Evolutionary conservation across 1,140 invertebrate species (phyloP).

Genomic region (Adoxophyes honmai): DNA sequence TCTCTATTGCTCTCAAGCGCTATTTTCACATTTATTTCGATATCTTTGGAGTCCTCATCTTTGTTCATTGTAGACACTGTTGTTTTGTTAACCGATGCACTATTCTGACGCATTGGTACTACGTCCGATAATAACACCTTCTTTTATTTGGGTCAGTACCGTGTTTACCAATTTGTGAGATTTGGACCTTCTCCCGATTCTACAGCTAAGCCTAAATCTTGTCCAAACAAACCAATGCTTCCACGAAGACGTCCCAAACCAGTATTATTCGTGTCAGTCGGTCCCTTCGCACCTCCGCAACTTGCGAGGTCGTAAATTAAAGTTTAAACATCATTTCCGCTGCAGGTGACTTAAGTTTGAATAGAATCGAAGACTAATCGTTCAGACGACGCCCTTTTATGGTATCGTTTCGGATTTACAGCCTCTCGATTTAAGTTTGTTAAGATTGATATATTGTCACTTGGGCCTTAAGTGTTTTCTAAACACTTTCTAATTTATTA

Average conservation of each 20-base stretch:
- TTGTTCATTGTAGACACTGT: too few relatives aligned
- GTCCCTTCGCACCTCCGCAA: constrained; percentile 1
- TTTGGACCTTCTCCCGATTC: too few relatives aligned
- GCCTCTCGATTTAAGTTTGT: neutral
- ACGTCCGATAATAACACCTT: too few relatives aligned
- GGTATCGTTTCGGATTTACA: neutral
- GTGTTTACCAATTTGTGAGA: too few relatives aligned
- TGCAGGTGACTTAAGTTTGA: neutral
- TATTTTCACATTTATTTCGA: too few relatives aligned
- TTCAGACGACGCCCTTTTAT: constrained; percentile 4
- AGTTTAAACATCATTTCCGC: constrained; percentile 6
- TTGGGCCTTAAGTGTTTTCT: neutral
- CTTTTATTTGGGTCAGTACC: too few relatives aligned
- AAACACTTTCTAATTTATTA: constrained; percentile 10
- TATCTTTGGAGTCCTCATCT: too few relatives aligned
- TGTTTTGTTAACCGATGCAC: too few relatives aligned
- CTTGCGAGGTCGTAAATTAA: neutral
- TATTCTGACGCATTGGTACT: too few relatives aligned
- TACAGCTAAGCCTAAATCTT: neutral
- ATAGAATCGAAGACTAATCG: constrained; percentile 1
- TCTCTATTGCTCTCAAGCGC: too few relatives aligned
- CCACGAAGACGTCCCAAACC: neutral
- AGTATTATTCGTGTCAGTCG: constrained; percentile 12
- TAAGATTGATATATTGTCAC: constrained; percentile 14
- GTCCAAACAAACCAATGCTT: constrained; percentile 5